Conservation (phyloP, 2,888 invertebrate species). For the Lasioglossum pauxillum region DNA sequence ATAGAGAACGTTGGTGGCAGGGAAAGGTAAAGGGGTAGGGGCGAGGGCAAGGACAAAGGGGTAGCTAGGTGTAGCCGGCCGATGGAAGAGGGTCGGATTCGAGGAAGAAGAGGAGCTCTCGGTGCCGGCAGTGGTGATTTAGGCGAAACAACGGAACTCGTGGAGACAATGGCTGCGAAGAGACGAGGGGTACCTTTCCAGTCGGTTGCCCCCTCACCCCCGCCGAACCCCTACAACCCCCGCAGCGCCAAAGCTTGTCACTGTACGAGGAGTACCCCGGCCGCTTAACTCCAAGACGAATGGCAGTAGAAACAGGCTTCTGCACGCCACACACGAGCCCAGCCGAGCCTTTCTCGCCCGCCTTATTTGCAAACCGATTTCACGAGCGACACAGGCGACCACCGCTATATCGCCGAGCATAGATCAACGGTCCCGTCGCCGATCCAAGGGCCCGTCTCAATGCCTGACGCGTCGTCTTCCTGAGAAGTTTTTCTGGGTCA, state of each 20-base stretch:
- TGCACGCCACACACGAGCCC: conserved; percentile 62
- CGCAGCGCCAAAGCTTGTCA: conserved; percentile 43
- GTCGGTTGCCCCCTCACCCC: conserved; percentile 20
- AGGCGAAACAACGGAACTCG: conserved; percentile 73
- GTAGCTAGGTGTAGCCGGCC: conserved; percentile 45
- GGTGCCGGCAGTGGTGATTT: conserved; percentile 71
- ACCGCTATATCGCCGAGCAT: conserved; percentile 55
- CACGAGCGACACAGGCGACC: conserved; percentile 57
- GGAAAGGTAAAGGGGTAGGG: background rate
- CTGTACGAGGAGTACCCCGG: conserved; percentile 53
- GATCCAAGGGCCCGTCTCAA: conserved; percentile 44
- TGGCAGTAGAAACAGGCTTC: conserved; percentile 60
- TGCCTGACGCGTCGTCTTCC: conserved; percentile 46
- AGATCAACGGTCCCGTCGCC: conserved; percentile 48
- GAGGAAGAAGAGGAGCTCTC: conserved; percentile 62
- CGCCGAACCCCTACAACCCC: background rate
- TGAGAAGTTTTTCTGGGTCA: conserved; percentile 32
- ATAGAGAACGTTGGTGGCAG: background rate
- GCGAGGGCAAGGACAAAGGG: conserved; percentile 43
- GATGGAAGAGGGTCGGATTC: conserved; percentile 63
- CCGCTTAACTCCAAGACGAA: conserved; percentile 73
- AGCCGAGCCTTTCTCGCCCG: conserved; percentile 52
- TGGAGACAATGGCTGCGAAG: conserved; percentile 69
- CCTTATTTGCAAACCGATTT: conserved; percentile 74
- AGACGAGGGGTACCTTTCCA: conserved; percentile 52